A percentile compares a stretch with the other conserved stretches of the same genome.
Conservation (phyloP, 2,888 invertebrate genomes). For the Cephus sareptanus region DNA sequence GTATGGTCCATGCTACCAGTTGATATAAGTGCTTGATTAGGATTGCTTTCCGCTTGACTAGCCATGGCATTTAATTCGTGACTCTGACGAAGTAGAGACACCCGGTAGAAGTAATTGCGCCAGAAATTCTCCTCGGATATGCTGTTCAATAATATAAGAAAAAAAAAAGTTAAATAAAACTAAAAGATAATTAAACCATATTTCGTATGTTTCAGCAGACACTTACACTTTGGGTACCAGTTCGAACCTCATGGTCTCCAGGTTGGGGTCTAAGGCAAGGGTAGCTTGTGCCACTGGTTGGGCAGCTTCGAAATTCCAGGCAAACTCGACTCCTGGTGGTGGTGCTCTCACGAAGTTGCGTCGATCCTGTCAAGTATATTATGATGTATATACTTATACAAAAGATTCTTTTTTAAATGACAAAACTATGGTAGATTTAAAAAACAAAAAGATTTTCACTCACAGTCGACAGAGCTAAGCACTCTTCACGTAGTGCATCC, state of each 20-base stretch:
- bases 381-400: neutral
- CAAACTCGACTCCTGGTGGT: constrained; percentile 93
- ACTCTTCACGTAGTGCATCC: constrained; percentile 93
- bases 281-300: constrained; percentile 95
- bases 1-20: constrained; percentile 69
- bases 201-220: constrained; percentile 1
- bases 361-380: constrained; percentile 78
- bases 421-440: constrained; percentile 12
- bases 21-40: constrained; percentile 52
- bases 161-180: neutral
- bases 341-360: constrained; percentile 98
- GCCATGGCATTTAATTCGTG: constrained; percentile 83
- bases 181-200: neutral
- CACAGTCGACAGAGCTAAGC: constrained; percentile 90
- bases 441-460: constrained; percentile 51
- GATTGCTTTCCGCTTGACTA: constrained; percentile 59
- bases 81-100: constrained; percentile 97
- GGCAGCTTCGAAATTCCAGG: constrained; percentile 93
- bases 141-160: constrained; percentile 67
- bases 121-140: constrained; percentile 98
- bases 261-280: constrained; percentile 93
- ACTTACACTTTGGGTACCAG: constrained; percentile 99
- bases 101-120: constrained; percentile 99
- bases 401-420: neutral
- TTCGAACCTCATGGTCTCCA: constrained; percentile 98